phyloP scores from a whole-genome alignment of 2,797 vertebrate species.

The Sebastes cheni region DNA sequence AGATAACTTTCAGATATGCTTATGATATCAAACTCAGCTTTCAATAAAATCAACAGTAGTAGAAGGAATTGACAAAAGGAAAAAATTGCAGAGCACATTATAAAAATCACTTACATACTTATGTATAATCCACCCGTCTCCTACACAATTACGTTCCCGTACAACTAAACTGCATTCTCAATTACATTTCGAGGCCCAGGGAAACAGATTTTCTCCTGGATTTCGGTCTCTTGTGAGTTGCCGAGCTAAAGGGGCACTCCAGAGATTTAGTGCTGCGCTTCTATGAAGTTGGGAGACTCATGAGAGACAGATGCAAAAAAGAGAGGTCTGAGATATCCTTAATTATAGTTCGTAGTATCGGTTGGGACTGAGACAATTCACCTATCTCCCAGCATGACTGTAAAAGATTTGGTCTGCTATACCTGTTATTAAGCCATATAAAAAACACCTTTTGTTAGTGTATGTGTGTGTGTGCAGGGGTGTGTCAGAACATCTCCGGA shows the following conservation, averaged over 20 bases:
- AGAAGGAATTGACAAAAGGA: not conserved
- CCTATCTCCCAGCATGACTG: no score
- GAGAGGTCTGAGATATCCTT: not conserved
- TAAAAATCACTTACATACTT: not conserved
- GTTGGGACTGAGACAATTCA: not conserved
- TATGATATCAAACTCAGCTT: not conserved
- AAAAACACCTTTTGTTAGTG: not conserved
- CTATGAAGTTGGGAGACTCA: not conserved
- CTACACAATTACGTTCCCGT: not conserved
- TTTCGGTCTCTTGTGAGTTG: not conserved
- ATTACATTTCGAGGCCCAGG: not conserved
- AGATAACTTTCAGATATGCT: not conserved
- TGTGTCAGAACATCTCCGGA: constrained; percentile 39
- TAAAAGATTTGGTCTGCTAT: not conserved
- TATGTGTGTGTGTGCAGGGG: not conserved
- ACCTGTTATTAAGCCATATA: not conserved
- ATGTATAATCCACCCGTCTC: not conserved
- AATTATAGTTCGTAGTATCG: not conserved
- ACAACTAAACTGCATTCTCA: not conserved
- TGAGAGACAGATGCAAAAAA: not conserved
- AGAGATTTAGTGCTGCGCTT: not conserved
- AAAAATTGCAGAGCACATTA: not conserved
- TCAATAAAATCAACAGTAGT: not conserved
- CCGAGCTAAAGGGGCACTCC: not conserved
- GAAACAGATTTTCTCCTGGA: not conserved